Percentiles rank a stretch among this genome's conserved stretches.
Evolutionary conservation across 1,140 invertebrate species (phyloP).

Genomic region (Drosophila chauvacae): DNA sequence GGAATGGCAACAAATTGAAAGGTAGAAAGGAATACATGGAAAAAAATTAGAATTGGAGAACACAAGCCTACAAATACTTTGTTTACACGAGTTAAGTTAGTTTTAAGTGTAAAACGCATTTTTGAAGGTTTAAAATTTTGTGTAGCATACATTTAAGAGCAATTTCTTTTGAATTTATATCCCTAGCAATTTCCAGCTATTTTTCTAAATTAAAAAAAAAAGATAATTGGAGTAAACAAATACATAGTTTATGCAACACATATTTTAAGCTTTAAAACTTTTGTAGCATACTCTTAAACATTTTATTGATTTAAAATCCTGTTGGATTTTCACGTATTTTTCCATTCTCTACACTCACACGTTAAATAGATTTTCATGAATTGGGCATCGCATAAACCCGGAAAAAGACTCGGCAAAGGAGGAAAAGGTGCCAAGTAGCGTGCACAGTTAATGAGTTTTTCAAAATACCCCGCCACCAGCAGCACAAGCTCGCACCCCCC

Average conservation of each 20-base stretch:
- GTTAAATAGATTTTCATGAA: neutral
- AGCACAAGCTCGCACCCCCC: neutral
- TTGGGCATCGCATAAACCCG: neutral
- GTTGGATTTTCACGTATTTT: too few relatives aligned
- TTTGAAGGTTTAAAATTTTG: too few relatives aligned
- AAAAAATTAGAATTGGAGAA: neutral
- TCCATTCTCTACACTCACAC: too few relatives aligned
- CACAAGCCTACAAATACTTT: neutral
- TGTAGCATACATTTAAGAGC: too few relatives aligned
- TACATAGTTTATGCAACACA: neutral
- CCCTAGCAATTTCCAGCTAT: too few relatives aligned
- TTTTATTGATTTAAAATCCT: neutral
- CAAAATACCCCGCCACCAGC: constrained; percentile 36
- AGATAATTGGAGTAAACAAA: neutral
- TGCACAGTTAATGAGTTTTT: constrained; percentile 83
- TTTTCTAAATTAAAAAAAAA: neutral
- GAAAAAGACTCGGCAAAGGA: constrained; percentile 8
- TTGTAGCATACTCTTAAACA: neutral
- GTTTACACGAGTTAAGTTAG: neutral
- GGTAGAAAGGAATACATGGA: constrained; percentile 33
- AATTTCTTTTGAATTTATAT: too few relatives aligned
- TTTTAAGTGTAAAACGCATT: too few relatives aligned
- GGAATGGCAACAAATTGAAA: constrained; percentile 60
- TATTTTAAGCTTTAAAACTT: neutral
- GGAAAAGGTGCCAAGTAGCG: constrained; percentile 79